A percentile compares a stretch with the other conserved stretches of the same genome.
These are phyloP conservation scores for Halyomorpha halys DNA, from an alignment of 1,140 invertebrate genomes.

Conservation along the genomic window DNA sequence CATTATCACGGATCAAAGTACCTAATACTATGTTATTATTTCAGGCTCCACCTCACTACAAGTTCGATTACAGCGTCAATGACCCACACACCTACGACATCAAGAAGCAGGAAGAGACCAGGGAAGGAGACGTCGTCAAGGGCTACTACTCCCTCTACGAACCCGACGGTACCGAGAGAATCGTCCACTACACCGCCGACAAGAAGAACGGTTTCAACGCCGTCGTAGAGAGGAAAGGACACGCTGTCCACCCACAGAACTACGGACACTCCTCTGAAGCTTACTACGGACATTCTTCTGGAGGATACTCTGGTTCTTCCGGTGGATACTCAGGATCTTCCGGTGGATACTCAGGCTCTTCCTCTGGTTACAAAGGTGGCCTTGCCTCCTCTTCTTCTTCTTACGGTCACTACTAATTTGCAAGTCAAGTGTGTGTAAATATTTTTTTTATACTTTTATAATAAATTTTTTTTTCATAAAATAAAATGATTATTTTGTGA, in stretches of 20 bases:
- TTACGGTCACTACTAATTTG: no score
- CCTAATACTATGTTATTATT: constrained; percentile 1
- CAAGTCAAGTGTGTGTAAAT: no score
- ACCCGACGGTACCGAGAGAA: constrained; percentile 9
- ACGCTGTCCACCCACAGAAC: not conserved
- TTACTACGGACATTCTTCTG: not conserved
- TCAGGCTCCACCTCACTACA: constrained; percentile 37
- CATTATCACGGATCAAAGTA: not conserved
- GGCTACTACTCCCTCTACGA: constrained; percentile 13
- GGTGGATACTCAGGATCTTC: not conserved
- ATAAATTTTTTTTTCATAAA: no score
- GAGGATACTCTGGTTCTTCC: no score
- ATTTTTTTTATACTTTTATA: no score
- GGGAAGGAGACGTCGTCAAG: constrained; percentile 23
- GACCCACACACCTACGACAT: constrained; percentile 42
- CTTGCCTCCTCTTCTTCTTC: no score
- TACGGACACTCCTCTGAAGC: no score
- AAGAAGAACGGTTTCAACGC: constrained; percentile 2
- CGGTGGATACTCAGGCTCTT: not conserved
- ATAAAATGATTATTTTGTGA: no score
- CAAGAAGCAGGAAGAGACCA: constrained; percentile 39
- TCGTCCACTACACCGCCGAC: constrained; percentile 19
- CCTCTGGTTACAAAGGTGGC: no score
- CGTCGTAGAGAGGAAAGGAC: constrained; percentile 1
- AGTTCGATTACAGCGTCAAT: constrained; percentile 44